phyloP scores from a whole-genome alignment of 2,888 invertebrate species.

The Cantharis rustica region DNA sequence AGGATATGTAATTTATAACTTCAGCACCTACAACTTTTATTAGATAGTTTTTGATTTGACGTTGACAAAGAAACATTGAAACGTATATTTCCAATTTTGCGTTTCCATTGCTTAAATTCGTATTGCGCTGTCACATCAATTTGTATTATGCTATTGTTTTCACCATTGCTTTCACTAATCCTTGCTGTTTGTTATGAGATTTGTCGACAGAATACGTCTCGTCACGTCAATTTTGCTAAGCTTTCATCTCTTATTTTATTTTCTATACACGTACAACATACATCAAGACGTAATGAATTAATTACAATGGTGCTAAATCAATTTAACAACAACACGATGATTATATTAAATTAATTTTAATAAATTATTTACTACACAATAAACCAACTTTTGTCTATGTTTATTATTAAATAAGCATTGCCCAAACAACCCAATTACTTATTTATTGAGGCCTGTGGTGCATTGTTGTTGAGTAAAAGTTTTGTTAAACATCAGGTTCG shows the following conservation, averaged over 20 bases:
- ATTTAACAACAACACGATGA: background rate
- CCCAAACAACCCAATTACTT: constrained; percentile 14
- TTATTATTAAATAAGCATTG: constrained; percentile 4
- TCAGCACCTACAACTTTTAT: background rate
- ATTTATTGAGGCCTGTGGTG: constrained; percentile 5
- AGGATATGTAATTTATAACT: background rate
- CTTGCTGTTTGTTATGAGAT: constrained; percentile 33
- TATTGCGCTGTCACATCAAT: constrained; percentile 32
- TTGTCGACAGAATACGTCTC: constrained; percentile 32
- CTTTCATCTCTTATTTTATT: constrained; percentile 8
- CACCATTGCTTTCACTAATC: constrained; percentile 33
- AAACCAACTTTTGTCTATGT: background rate
- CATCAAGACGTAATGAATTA: background rate
- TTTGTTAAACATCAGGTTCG: constrained; percentile 10
- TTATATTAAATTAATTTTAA: background rate
- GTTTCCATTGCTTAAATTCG: constrained; percentile 6
- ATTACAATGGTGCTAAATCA: background rate
- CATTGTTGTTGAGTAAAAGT: constrained; percentile 12
- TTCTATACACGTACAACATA: background rate
- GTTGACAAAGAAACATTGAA: background rate
- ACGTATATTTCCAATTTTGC: constrained; percentile 11
- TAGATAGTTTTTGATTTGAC: background rate
- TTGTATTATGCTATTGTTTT: constrained; percentile 34
- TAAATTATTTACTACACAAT: background rate
- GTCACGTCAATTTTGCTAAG: constrained; percentile 25